These are phyloP conservation scores for Montipora sp. DNA, from an alignment of 64 coral and sea anemone genomes.

Conservation along the genomic window DNA sequence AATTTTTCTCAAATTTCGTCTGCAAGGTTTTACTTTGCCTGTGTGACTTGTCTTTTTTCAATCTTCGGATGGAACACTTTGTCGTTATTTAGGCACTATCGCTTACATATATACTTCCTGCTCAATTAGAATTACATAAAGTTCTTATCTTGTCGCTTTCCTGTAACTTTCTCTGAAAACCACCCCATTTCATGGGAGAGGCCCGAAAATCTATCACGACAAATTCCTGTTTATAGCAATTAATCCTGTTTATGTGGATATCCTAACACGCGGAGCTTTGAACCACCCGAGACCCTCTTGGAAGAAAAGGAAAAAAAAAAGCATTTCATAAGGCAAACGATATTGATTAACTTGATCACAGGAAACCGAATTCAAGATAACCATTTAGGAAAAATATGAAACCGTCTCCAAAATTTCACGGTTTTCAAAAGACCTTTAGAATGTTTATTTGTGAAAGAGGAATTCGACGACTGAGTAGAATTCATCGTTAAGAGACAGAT, in stretches of 20 bases:
- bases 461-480: constrained; percentile 5
- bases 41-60: neutral
- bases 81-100: neutral
- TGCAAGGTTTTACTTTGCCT: neutral
- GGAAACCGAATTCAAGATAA: neutral
- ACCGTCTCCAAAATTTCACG: neutral
- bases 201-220: neutral
- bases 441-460: constrained; percentile 9
- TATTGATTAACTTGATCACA: neutral
- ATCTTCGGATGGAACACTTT: neutral
- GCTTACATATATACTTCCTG: neutral
- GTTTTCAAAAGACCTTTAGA: neutral
- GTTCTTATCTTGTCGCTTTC: neutral
- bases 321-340: neutral
- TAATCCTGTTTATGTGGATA: neutral
- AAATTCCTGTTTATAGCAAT: neutral
- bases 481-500: neutral
- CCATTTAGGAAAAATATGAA: neutral
- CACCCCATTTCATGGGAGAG: neutral
- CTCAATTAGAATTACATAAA: neutral
- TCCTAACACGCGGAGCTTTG: neutral
- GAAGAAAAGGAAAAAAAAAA: neutral
- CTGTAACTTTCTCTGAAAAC: neutral
- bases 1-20: neutral
- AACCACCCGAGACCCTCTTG: neutral